phyloP scores from a whole-genome alignment of 2,113 vertebrate genomes.

The Syngnathus typhle region DNA sequence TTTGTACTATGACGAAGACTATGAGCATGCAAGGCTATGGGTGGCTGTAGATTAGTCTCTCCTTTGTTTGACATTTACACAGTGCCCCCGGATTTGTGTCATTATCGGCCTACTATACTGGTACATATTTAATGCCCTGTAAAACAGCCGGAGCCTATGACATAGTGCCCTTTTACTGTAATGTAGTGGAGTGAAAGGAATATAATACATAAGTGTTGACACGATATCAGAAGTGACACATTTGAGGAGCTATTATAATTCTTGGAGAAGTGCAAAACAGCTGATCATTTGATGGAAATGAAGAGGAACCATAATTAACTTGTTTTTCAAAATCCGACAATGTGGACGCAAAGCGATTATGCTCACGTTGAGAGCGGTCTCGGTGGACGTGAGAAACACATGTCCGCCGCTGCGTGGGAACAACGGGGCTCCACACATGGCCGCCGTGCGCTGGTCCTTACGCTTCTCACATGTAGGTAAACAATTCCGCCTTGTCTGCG shows the following conservation, averaged over 20 bases:
- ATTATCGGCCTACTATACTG: conserved; percentile 63
- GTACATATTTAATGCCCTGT: conserved; percentile 64
- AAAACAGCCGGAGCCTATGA: conserved; percentile 42
- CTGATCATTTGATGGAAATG: neutral
- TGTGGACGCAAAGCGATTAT: neutral
- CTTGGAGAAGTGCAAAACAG: neutral
- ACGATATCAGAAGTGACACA: neutral
- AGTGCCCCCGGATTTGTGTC: conserved; percentile 48
- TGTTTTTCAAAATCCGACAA: neutral
- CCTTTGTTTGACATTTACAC: conserved; percentile 70
- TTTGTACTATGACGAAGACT: too few species aligned
- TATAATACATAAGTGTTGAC: neutral
- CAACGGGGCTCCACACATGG: conserved; percentile 64
- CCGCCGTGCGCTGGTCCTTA: conserved; percentile 67
- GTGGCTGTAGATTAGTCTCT: conserved; percentile 63
- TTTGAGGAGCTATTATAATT: neutral
- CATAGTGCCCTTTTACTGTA: neutral
- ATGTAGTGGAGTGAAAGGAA: neutral
- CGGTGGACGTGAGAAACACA: conserved; percentile 48
- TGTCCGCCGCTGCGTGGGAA: conserved; percentile 60
- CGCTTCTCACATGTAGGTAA: conserved; percentile 75
- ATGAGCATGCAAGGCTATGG: conserved; percentile 35
- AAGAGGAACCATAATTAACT: too few species aligned
- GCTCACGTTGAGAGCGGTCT: neutral
- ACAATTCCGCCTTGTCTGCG: conserved; percentile 70